Evolutionary conservation across 2,888 invertebrate genomes (phyloP).

Genomic region (Callosobruchus maculatus): DNA sequence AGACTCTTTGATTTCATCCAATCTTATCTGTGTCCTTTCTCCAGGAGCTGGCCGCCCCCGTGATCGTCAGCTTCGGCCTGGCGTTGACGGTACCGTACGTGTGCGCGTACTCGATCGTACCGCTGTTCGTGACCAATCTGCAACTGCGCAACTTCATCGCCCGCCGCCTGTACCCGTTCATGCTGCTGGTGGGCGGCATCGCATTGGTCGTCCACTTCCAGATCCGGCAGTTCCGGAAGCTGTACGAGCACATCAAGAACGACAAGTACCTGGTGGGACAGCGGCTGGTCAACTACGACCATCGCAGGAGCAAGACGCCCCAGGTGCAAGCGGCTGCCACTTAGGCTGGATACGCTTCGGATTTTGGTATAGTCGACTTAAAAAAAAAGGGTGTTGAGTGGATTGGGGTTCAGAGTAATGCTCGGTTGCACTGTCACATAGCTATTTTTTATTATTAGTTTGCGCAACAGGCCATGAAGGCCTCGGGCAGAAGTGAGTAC

Average conservation of each 20-base stretch:
- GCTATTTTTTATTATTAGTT: no score
- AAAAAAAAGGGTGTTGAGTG: no score
- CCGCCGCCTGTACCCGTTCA: constrained; percentile 84
- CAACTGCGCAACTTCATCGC: constrained; percentile 72
- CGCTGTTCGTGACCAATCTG: constrained; percentile 61
- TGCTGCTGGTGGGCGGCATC: constrained; percentile 69
- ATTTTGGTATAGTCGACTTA: no score
- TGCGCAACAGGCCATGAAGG: no score
- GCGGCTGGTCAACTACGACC: constrained; percentile 94
- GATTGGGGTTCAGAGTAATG: no score
- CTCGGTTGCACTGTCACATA: no score
- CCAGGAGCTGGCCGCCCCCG: constrained; percentile 77
- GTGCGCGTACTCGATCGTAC: constrained; percentile 73
- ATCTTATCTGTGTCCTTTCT: no score
- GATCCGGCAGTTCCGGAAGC: constrained; percentile 86
- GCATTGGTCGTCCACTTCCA: constrained; percentile 75
- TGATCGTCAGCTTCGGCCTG: constrained; percentile 83
- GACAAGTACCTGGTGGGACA: constrained; percentile 98
- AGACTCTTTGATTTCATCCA: no score
- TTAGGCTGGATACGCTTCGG: neutral
- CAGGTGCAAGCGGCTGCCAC: neutral
- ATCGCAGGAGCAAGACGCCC: constrained; percentile 51
- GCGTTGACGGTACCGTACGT: constrained; percentile 93
- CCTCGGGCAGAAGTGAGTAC: no score
- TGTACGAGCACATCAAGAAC: constrained; percentile 98